phyloP scores from a whole-genome alignment of 2,888 invertebrate genomes.

The Tenthredo notha region DNA sequence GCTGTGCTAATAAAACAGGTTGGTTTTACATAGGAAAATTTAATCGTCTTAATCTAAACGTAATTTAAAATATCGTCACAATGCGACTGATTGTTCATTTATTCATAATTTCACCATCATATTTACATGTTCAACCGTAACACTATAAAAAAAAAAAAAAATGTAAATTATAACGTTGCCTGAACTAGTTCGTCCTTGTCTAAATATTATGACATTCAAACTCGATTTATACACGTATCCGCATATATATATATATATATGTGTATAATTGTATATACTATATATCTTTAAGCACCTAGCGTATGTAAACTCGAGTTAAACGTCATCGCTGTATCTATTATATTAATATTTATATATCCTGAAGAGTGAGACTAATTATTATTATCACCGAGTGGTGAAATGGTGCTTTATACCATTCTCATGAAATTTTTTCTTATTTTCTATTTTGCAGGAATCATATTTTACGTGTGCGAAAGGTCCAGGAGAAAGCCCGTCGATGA shows the following conservation, averaged over 20 bases:
- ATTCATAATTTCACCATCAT: background rate
- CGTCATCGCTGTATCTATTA: background rate
- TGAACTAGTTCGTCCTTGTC: slow-evolving; percentile 36
- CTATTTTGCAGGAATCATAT: slow-evolving; percentile 75
- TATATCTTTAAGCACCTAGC: background rate
- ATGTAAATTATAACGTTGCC: background rate
- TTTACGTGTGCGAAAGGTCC: slow-evolving; percentile 78
- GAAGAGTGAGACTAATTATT: slow-evolving; percentile 16
- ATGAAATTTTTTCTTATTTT: background rate
- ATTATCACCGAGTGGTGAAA: background rate
- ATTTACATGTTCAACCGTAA: background rate
- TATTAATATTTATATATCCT: slow-evolving; percentile 3
- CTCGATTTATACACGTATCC: background rate
- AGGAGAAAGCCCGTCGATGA: slow-evolving; percentile 87
- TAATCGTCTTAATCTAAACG: background rate
- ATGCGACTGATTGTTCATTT: background rate
- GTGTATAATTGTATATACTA: background rate
- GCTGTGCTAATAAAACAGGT: slow-evolving; percentile 83
- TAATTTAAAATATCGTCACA: background rate
- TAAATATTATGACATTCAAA: slow-evolving; percentile 41
- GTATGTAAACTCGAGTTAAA: background rate
- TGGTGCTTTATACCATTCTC: background rate
- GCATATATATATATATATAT: background rate
- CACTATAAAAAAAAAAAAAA: background rate
- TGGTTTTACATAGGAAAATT: slow-evolving; percentile 48